Conservation (phyloP, 2,113 vertebrate genomes). For the Strix aluco region DNA sequence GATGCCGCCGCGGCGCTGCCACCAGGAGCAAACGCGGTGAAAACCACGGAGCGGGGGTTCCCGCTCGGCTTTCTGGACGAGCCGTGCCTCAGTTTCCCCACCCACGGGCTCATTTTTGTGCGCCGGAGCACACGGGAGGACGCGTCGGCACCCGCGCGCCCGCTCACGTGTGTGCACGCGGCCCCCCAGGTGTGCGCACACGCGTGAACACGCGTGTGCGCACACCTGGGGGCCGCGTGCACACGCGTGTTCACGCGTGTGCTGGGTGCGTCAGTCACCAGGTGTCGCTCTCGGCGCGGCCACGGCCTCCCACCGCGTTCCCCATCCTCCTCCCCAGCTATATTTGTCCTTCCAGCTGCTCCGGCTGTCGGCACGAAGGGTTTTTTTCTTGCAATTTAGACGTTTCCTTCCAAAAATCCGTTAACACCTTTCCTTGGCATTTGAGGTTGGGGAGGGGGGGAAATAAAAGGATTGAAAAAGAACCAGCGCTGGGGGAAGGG, state of each 20-base stretch:
- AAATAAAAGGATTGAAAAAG: neutral
- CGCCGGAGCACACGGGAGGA: no score
- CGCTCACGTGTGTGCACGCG: neutral
- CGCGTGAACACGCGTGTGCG: no score
- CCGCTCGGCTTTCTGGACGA: no score
- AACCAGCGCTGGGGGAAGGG: neutral
- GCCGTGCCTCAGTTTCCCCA: no score
- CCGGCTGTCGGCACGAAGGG: slow-evolving; percentile 9
- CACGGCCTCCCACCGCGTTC: slow-evolving; percentile 6
- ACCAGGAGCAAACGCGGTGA: no score
- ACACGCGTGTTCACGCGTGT: neutral
- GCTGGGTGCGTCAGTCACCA: neutral
- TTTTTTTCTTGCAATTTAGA: neutral
- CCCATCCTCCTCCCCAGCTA: neutral
- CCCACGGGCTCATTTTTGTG: no score
- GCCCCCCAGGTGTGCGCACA: no score
- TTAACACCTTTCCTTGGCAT: neutral
- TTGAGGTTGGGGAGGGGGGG: neutral
- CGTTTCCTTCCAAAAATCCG: slow-evolving; percentile 18
- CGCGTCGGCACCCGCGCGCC: neutral
- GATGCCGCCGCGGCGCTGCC: no score
- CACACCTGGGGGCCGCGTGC: no score
- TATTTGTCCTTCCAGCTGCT: slow-evolving; percentile 53
- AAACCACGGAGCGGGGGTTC: no score
- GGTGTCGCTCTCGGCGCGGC: slow-evolving; percentile 42